Percentiles rank a stretch among this genome's conserved stretches.
Evolutionary conservation across 2,888 invertebrate species (phyloP).

Genomic region (Amitus sp.): DNA sequence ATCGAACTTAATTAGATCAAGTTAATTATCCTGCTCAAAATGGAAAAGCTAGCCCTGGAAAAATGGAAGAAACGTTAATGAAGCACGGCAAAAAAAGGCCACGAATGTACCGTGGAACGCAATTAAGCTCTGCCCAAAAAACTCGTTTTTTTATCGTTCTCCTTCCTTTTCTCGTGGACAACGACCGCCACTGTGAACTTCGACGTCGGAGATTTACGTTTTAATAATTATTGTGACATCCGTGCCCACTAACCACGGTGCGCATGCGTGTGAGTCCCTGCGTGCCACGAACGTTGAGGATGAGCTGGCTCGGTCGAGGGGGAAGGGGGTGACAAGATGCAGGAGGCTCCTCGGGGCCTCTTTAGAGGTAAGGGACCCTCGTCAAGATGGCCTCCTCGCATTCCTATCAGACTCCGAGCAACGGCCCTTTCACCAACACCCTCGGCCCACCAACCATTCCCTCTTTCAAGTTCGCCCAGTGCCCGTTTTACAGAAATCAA

Average conservation of each 20-base stretch:
- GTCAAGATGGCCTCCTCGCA: conserved; percentile 62
- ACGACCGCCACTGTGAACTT: conserved; percentile 18
- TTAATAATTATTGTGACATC: conserved; percentile 59
- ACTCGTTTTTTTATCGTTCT: too few relatives aligned
- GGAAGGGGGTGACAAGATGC: conserved; percentile 41
- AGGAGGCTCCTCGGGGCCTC: conserved; percentile 49
- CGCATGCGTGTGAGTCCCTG: conserved; percentile 31
- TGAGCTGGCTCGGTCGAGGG: conserved; percentile 18
- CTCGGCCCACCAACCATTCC: too few relatives aligned
- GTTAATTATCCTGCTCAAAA: neutral
- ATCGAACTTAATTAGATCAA: neutral
- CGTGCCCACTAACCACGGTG: conserved; percentile 40
- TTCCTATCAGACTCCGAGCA: conserved; percentile 50
- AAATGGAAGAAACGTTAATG: too few relatives aligned
- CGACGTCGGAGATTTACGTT: conserved; percentile 50
- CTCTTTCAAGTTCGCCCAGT: too few relatives aligned
- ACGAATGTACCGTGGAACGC: too few relatives aligned
- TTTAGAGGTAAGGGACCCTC: conserved; percentile 48
- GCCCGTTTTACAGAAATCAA: conserved; percentile 31
- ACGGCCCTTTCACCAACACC: conserved; percentile 30
- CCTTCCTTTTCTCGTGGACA: too few relatives aligned
- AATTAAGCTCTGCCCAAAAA: too few relatives aligned
- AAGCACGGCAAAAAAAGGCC: too few relatives aligned
- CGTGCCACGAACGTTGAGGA: conserved; percentile 23
- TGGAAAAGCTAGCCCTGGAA: too few relatives aligned